Base-by-base conservation (phyloP, 1,140 invertebrate genomes). In the Danaus plexippus region DNA sequence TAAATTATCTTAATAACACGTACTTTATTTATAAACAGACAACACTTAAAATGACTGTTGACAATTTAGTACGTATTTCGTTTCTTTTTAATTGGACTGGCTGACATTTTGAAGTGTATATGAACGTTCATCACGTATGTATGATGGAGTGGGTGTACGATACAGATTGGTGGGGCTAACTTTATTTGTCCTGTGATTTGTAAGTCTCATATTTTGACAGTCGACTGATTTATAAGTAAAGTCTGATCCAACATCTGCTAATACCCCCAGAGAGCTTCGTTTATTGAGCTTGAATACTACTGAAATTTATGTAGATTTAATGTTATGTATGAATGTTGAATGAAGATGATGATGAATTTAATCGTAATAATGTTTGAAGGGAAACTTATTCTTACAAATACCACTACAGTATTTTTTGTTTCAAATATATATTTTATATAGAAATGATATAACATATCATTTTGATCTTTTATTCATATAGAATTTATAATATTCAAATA, bases 11-110 rank as follows among this genome's bases (percentile, higher is more conserved):
- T 12, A 42, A 50, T 41, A 12, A n/a, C 32, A 41, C 22, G 11
- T 49, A 32, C 22, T 12, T 12, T 50, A 50, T 41, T 41, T 50
- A 41, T 47, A n/a, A 15, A 55, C 54, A 55, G 11, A 49, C 22
- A 41, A 55, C 32, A 55, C 48, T 55, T 55, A 48, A 48, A 55
- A 48, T 57, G 50, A 57, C 45, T 42, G 47, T 50, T 57, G 54
- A 51, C 54, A 57, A 50, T 57, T 57, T 51, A 57, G 11, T 55
- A 54, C 45, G 65, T 59, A 57, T 74, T 66, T 49, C 44, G 61
- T 77, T 75, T 61, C 75, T 51, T 71, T 75, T 71, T 77, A 75
- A 77, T 77, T 77, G 70, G 71, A 63, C 63, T 54, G 60, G 59
- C 56, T 64, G 64, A 53, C 52, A 60, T 32, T 32, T 32, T 32